phyloP scores from a whole-genome alignment of 2,113 vertebrate species.

The Chloropsis cyanopogon region DNA sequence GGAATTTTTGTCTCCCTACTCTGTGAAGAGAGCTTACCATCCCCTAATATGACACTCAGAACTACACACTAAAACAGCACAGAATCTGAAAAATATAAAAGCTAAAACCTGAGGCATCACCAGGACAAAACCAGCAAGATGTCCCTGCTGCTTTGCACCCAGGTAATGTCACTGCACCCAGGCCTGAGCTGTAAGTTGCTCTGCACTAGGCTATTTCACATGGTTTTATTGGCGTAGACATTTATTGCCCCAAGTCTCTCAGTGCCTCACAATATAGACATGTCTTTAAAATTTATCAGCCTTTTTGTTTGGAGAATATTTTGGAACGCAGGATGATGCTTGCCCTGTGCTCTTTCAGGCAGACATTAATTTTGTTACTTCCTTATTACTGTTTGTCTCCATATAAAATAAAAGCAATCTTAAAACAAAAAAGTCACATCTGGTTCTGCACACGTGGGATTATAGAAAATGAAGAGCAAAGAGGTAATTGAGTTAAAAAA shows the following conservation, averaged over 20 bases:
- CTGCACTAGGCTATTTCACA: background rate
- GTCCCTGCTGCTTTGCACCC: background rate
- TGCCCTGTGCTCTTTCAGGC: background rate
- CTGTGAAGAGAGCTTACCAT: background rate
- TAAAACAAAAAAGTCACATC: background rate
- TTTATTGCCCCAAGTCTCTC: background rate
- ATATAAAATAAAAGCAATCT: constrained; percentile 37
- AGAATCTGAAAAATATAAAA: background rate
- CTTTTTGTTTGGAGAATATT: background rate
- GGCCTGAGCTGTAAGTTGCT: background rate
- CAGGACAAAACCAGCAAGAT: background rate
- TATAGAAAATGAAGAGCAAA: background rate
- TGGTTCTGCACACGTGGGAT: background rate
- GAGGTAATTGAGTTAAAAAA: background rate
- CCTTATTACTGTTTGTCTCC: constrained; percentile 12
- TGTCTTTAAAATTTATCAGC: background rate
- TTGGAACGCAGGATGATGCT: background rate
- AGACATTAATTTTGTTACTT: constrained; percentile 39
- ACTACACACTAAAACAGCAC: background rate
- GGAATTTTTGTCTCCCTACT: background rate
- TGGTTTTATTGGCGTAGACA: background rate
- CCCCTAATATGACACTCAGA: background rate
- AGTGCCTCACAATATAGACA: background rate
- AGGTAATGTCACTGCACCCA: background rate
- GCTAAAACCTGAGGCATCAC: background rate